A percentile compares a stretch with the other conserved stretches of the same genome.
Conservation (phyloP, 2,888 invertebrate genomes). For the Habroteleia sp. region DNA sequence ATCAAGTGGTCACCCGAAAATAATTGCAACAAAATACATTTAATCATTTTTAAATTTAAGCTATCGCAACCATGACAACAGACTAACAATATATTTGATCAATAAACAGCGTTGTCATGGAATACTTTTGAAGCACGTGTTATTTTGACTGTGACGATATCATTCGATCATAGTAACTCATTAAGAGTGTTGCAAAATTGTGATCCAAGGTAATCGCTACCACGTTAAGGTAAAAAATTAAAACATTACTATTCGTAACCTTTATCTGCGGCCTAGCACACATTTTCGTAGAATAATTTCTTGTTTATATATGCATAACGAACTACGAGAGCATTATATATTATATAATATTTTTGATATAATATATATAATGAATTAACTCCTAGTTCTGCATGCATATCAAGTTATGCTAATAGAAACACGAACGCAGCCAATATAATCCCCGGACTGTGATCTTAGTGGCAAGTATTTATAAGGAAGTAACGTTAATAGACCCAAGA, state of each 20-base stretch:
- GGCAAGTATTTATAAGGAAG: constrained; percentile 24
- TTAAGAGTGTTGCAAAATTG: constrained; percentile 14
- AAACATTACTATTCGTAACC: constrained; percentile 25
- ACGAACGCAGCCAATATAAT: constrained; percentile 30
- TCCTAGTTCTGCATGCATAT: constrained; percentile 36
- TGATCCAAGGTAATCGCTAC: constrained; percentile 2
- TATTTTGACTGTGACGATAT: constrained; percentile 13
- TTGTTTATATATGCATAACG: constrained; percentile 9
- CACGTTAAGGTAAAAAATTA: constrained; percentile 29
- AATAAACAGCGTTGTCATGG: constrained; percentile 62
- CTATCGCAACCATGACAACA: constrained; percentile 18
- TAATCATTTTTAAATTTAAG: constrained; percentile 12
- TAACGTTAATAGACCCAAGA: constrained; percentile 26
- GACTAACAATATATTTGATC: constrained; percentile 59
- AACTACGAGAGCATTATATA: constrained; percentile 18
- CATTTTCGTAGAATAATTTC: constrained; percentile 10
- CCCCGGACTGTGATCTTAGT: constrained; percentile 22
- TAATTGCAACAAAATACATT: too few relatives aligned
- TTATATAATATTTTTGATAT: constrained; percentile 43
- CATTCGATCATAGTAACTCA: constrained; percentile 24
- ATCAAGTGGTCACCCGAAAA: too few relatives aligned
- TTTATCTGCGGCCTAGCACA: constrained; percentile 8
- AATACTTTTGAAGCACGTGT: constrained; percentile 48
- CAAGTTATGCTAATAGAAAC: constrained; percentile 38
- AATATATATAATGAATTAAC: constrained; percentile 41